These are phyloP conservation scores for Conus canariensis DNA, from an alignment of 2,888 invertebrate genomes.

Conservation along the genomic window DNA sequence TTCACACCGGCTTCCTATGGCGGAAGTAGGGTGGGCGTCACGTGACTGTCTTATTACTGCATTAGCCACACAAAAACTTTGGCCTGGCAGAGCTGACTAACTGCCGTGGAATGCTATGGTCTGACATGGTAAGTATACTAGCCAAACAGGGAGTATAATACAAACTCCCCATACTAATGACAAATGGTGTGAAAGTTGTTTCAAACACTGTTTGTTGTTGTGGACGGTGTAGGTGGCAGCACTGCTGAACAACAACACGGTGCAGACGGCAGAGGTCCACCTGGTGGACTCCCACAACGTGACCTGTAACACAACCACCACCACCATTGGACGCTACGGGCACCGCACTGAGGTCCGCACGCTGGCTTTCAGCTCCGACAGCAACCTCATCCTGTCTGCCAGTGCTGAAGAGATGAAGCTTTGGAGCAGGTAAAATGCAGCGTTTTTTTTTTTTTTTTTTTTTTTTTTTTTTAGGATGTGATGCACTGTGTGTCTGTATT, in stretches of 20 bases:
- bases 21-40: too few species aligned
- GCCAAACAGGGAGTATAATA: too few species aligned
- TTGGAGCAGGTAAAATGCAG: slow-evolving; percentile 88
- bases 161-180: too few species aligned
- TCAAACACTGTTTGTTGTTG: too few species aligned
- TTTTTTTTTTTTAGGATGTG: neutral
- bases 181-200: too few species aligned
- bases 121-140: too few species aligned
- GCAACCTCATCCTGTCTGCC: slow-evolving; percentile 90
- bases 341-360: slow-evolving; percentile 94
- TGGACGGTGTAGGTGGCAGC: slow-evolving; percentile 76
- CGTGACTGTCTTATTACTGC: too few species aligned
- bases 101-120: too few species aligned
- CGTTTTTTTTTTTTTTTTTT: neutral
- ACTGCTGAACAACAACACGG: slow-evolving; percentile 86
- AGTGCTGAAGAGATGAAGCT: slow-evolving; percentile 93
- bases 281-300: slow-evolving; percentile 58
- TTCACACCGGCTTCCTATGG: too few species aligned
- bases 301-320: slow-evolving; percentile 45
- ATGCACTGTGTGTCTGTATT: neutral
- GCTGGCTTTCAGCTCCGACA: slow-evolving; percentile 94
- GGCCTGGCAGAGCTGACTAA: too few species aligned
- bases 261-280: slow-evolving; percentile 84
- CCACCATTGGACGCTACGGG: slow-evolving; percentile 85
- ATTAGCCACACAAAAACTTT: too few species aligned